Conservation (phyloP, 2,113 vertebrate species). For the Ahaetulla prasina region DNA sequence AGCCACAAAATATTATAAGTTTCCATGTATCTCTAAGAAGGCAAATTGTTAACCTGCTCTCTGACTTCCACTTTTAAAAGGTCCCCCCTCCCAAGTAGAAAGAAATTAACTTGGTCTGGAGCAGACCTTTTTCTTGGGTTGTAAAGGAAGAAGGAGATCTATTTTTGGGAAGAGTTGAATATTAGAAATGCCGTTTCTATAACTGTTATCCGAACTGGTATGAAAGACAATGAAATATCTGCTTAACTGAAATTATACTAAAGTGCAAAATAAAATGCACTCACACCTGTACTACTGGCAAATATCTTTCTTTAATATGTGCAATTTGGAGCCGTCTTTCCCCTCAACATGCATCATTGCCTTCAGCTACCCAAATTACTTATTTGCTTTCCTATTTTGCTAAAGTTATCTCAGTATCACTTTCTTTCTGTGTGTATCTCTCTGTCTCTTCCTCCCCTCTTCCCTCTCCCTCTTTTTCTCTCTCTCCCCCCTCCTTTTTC, state of each 20-base stretch:
- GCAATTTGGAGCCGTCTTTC: not conserved
- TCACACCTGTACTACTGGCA: not conserved
- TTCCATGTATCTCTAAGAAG: conserved; percentile 12
- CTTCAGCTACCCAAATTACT: not conserved
- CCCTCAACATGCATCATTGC: not conserved
- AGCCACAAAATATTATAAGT: not conserved
- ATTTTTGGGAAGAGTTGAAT: not conserved
- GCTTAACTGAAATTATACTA: not conserved
- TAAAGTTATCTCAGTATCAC: not conserved
- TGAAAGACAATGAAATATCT: not conserved
- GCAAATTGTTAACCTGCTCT: conserved; percentile 8
- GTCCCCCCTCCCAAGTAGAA: not conserved
- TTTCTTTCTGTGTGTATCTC: not conserved
- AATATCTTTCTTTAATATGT: not conserved
- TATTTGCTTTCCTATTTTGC: not conserved
- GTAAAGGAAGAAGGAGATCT: not conserved
- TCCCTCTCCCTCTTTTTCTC: too few species aligned
- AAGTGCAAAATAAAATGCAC: not conserved
- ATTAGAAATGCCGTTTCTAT: not conserved
- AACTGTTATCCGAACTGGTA: not conserved
- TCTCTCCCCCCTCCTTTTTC: too few species aligned
- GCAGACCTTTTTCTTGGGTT: not conserved
- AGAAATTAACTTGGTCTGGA: conserved; percentile 7
- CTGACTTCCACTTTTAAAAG: conserved; percentile 19
- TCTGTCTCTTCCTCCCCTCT: not conserved